Evolutionary conservation across 2,888 invertebrate genomes (phyloP).

Genomic region (Ligdia adustata): DNA sequence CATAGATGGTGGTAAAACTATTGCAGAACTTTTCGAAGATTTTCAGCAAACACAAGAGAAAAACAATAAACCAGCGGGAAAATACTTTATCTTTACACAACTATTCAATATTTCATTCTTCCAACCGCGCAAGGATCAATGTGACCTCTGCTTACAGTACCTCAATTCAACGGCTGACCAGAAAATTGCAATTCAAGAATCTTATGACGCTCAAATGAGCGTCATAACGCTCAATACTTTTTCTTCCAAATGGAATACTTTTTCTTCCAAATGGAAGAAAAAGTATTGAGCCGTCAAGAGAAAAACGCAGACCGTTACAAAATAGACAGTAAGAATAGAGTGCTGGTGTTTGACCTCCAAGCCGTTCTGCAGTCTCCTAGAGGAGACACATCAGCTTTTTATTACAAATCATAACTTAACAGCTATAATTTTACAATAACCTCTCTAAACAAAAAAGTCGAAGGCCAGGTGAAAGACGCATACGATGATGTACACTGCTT

Average conservation of each 20-base stretch:
- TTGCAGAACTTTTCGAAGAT: background rate
- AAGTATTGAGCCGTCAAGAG: constrained; percentile 13
- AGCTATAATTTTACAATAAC: constrained; percentile 42
- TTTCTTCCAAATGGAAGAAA: constrained; percentile 29
- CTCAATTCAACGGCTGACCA: background rate
- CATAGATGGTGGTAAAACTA: background rate
- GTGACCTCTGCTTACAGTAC: constrained; percentile 24
- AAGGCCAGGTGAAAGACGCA: background rate
- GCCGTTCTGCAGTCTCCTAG: constrained; percentile 33
- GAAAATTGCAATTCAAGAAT: background rate
- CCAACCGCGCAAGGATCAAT: constrained; percentile 22
- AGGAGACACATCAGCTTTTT: constrained; percentile 33
- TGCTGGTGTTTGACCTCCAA: constrained; percentile 34
- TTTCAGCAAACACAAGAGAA: background rate
- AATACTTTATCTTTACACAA: background rate
- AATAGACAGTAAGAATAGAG: constrained; percentile 33
- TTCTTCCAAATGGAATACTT: too few species aligned
- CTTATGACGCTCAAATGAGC: background rate
- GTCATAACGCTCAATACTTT: too few species aligned
- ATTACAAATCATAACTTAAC: constrained; percentile 37
- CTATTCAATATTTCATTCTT: background rate
- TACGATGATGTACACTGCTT: constrained; percentile 12
- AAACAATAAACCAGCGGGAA: background rate
- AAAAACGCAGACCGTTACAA: constrained; percentile 16
- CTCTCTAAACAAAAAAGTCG: constrained; percentile 13